Evolutionary conservation across 2,113 vertebrate genomes (phyloP).

Genomic region (Ibidorhyncha struthersii): DNA sequence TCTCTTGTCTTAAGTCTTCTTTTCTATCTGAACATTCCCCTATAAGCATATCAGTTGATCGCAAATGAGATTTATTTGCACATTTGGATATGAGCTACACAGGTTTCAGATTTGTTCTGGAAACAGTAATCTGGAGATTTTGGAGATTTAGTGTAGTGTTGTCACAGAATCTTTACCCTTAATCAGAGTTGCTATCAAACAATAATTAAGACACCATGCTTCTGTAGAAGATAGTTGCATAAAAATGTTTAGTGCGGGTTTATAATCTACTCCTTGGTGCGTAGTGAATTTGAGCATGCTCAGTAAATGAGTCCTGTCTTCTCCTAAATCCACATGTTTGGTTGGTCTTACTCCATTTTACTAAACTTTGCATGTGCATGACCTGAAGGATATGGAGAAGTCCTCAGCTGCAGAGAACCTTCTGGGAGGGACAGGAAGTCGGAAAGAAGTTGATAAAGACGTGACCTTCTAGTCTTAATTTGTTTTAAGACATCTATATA

Average conservation of each 20-base stretch:
- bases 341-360: conserved; percentile 46
- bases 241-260: background rate
- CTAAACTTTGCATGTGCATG: conserved; percentile 81
- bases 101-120: conserved; percentile 26
- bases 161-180: background rate
- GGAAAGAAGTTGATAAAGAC: conserved; percentile 3
- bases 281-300: conserved; percentile 78
- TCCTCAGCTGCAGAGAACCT: conserved; percentile 45
- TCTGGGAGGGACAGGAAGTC: background rate
- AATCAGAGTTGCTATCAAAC: background rate
- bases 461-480: background rate
- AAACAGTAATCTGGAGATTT: conserved; percentile 2
- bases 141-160: conserved; percentile 12
- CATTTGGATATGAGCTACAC: background rate
- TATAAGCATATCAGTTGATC: background rate
- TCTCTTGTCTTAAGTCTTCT: background rate
- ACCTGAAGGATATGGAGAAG: conserved; percentile 61
- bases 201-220: background rate
- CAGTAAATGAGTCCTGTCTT: conserved; percentile 78
- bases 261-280: conserved; percentile 43
- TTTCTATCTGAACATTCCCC: background rate
- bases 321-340: conserved; percentile 41
- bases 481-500: background rate
- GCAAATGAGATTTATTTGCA: background rate
- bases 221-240: background rate